Percentiles rank a stretch among this genome's conserved stretches.
phyloP scores from a whole-genome alignment of 2,797 vertebrate genomes.

The Catharus ustulatus region DNA sequence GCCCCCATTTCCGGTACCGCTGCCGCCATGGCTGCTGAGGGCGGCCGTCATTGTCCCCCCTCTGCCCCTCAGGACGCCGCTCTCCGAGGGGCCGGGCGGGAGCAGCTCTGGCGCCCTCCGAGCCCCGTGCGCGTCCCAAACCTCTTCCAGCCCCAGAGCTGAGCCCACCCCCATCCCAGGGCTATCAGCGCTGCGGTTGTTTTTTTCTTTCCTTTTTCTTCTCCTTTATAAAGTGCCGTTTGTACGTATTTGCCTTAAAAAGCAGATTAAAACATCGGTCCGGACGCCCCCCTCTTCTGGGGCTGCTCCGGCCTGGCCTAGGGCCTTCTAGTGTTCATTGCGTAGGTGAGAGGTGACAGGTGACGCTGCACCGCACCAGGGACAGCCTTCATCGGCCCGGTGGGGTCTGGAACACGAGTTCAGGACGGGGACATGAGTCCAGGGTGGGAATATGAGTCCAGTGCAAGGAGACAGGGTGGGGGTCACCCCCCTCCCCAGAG shows the following conservation, averaged over 20 bases:
- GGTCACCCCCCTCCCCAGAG: not conserved
- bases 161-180: not conserved
- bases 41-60: fast-evolving
- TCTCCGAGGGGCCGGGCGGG: too few species aligned
- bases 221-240: conserved; percentile 21
- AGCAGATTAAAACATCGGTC: not conserved
- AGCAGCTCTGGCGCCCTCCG: fast-evolving
- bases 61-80: fast-evolving
- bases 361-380: not conserved
- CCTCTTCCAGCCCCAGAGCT: too few species aligned
- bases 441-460: not conserved
- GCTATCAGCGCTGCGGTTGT: not conserved
- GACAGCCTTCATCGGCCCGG: not conserved
- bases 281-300: fast-evolving
- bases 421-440: not conserved
- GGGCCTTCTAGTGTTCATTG: not conserved
- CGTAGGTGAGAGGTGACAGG: not conserved
- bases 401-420: not conserved
- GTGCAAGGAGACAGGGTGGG: not conserved
- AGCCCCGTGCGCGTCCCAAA: too few species aligned
- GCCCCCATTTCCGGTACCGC: not conserved
- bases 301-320: not conserved
- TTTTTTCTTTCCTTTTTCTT: not conserved
- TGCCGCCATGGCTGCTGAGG: not conserved
- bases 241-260: not conserved